These are phyloP conservation scores for Tympanuchus pallidicinctus DNA, from an alignment of 2,113 vertebrate genomes.

Conservation along the genomic window DNA sequence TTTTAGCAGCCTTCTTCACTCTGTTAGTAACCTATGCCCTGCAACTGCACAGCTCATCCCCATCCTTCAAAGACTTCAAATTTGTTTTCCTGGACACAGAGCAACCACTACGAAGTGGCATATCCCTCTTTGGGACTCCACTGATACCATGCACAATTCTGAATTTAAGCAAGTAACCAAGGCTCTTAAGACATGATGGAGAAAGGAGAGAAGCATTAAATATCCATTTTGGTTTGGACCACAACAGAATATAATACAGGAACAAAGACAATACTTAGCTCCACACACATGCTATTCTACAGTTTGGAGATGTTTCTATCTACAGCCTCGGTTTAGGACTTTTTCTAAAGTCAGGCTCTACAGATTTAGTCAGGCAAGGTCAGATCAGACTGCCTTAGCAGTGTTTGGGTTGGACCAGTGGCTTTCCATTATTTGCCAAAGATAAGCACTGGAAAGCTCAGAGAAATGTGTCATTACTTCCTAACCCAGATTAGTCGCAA, in stretches of 20 bases:
- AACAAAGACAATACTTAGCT: not conserved
- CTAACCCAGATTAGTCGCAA: constrained; percentile 9
- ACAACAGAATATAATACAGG: not conserved
- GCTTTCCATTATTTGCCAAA: constrained; percentile 23
- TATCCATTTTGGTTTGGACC: not conserved
- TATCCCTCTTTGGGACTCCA: not conserved
- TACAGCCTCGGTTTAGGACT: not conserved
- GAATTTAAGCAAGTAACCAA: not conserved
- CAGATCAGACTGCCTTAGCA: constrained; percentile 35
- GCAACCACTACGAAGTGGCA: not conserved
- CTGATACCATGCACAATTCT: not conserved
- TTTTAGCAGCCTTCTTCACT: not conserved
- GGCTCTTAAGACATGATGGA: not conserved
- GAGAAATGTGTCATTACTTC: not conserved
- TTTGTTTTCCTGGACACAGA: not conserved
- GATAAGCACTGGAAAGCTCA: constrained; percentile 22
- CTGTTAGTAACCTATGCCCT: not conserved
- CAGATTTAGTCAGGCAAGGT: constrained; percentile 7
- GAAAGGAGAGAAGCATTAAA: not conserved
- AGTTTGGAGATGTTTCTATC: not conserved
- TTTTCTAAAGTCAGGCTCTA: constrained; percentile 42
- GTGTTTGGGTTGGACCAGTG: constrained; percentile 55
- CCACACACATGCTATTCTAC: not conserved
- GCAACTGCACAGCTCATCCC: not conserved
- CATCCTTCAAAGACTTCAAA: not conserved